Evolutionary conservation across 1,140 invertebrate species (phyloP), one percentile per base, ranked within the genome.

Genomic region (Trissolcus basalis): DNA sequence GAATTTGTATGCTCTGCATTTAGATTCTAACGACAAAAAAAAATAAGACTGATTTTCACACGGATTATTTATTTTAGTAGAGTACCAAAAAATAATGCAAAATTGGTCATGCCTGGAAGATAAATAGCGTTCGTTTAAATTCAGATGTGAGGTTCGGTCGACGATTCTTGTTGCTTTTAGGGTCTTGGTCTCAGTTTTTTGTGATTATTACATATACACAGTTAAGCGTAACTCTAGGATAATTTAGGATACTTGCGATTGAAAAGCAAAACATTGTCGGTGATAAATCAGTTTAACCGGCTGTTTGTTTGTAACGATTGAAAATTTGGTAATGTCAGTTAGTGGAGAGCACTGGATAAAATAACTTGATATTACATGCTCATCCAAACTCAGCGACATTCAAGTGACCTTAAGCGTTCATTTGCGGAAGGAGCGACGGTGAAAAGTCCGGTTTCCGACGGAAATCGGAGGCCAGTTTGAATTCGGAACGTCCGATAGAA

Each of bases 121-220:
- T 39, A 39, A 39, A 11, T 8, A 41, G 53, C 12, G 27, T 43
- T 9, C 2, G 1, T 27, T 27, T 6, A 3, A 27, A 27, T 6
- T 27, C 9, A 4, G n/a, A 4, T 39, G 36, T 39, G 9, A 39
- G 54, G 15, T 72, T 56, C 35, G 69, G 53, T 69, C 69, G 49
- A 19, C 70, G 69, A 77, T 81, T 71, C 58, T 69, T 65, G 63
- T 75, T 69, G 63, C 63, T 65, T 67, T 58, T 80, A 77, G 81
- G 84, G 83, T 84, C 81, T 83, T 85, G 84, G 86, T 88, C 85
- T 86, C 82, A 82, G 78, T 77, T 83, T 86, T 6, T 88, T 87
- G 86, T 88, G 86, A 86, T 88, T 87, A 87, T 81, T 86, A 83
- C 79, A 81, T 85, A 84, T 78, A 82, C 80, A 65, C 72, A 67